These are phyloP conservation scores for Bostrychus sinensis DNA, from an alignment of 2,113 vertebrate species.

Conservation along the genomic window DNA sequence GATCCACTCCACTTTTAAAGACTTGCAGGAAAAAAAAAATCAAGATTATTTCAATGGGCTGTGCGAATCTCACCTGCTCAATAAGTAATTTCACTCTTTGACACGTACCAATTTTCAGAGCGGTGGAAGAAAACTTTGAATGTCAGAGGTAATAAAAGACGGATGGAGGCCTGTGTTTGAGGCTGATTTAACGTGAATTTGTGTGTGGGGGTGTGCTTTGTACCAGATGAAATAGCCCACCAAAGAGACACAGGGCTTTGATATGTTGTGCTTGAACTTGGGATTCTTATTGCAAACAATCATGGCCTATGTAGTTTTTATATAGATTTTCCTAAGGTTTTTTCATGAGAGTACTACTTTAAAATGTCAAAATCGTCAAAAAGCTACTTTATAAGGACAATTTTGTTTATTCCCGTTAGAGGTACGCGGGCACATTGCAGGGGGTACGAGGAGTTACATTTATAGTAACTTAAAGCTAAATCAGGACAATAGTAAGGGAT, in stretches of 20 bases:
- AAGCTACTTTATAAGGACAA: no score
- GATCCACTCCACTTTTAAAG: neutral
- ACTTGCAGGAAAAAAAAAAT: constrained; percentile 1
- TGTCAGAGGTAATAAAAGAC: constrained; percentile 50
- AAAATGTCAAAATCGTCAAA: no score
- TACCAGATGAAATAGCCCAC: constrained; percentile 33
- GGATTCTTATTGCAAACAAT: constrained; percentile 34
- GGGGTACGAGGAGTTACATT: no score
- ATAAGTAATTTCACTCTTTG: constrained; percentile 61
- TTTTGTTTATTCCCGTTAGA: no score
- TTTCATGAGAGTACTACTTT: no score
- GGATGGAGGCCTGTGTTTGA: constrained; percentile 42
- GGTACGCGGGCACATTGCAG: no score
- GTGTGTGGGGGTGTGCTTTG: constrained; percentile 6
- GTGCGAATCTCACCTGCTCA: constrained; percentile 41
- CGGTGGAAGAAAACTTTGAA: constrained; percentile 33
- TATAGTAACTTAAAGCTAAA: no score
- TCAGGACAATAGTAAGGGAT: no score
- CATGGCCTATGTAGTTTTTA: constrained; percentile 10
- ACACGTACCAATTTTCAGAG: constrained; percentile 46
- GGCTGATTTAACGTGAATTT: constrained; percentile 35
- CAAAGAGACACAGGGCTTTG: constrained; percentile 25
- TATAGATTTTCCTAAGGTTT: no score
- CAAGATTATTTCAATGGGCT: constrained; percentile 49
- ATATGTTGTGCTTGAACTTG: constrained; percentile 15